Evolutionary conservation across 2,113 vertebrate genomes (phyloP).

Genomic region (Monopterus albus): DNA sequence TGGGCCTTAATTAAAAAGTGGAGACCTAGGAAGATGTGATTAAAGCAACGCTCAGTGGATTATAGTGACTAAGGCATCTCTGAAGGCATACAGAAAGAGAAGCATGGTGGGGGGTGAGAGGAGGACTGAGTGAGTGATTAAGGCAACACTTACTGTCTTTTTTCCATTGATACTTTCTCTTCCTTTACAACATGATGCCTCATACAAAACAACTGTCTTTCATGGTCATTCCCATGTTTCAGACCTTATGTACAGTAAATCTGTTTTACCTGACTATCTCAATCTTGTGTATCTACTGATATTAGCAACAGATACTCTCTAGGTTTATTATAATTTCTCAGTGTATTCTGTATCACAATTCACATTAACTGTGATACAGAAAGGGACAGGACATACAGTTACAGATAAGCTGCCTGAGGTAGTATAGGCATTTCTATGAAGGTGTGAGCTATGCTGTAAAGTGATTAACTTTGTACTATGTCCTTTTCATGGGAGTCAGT

Average conservation of each 20-base stretch:
- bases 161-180: conserved; percentile 52
- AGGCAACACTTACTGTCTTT: conserved; percentile 52
- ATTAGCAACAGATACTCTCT: not conserved
- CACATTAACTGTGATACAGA: not conserved
- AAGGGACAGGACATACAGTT: conserved; percentile 1
- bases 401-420: not conserved
- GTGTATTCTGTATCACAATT: not conserved
- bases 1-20: conserved; percentile 84
- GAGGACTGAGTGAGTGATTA: conserved; percentile 58
- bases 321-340: not conserved
- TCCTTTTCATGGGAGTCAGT: conserved; percentile 45
- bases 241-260: conserved; percentile 5
- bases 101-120: conserved; percentile 27
- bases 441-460: conserved; percentile 5
- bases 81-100: conserved; percentile 62
- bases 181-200: conserved; percentile 8
- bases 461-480: conserved; percentile 51
- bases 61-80: conserved; percentile 74
- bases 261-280: not conserved
- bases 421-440: not conserved
- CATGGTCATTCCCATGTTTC: conserved; percentile 17
- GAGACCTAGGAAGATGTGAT: conserved; percentile 79
- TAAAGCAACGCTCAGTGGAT: conserved; percentile 78
- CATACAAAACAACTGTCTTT: conserved; percentile 18
- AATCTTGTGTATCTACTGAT: conserved; percentile 6